Conservation (phyloP, 1,140 invertebrate genomes). For the Lordiphosa mommai region DNA sequence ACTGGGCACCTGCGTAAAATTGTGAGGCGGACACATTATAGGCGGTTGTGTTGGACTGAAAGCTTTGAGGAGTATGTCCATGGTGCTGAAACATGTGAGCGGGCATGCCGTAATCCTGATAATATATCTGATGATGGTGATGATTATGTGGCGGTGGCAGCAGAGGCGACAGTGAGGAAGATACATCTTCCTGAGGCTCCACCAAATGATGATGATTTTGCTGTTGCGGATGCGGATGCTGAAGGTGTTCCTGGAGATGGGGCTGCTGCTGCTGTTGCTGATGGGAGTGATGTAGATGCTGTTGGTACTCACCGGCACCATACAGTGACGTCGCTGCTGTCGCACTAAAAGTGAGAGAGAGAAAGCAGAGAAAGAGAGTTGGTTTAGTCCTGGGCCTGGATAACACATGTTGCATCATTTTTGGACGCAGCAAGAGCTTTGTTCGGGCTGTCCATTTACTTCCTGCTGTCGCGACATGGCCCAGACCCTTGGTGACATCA, state of each 20-base stretch:
- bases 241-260: constrained; percentile 9
- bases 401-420: constrained; percentile 68
- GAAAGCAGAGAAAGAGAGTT: constrained; percentile 11
- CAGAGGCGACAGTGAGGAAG: constrained; percentile 35
- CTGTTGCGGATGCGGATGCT: constrained; percentile 26
- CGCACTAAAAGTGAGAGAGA: constrained; percentile 28
- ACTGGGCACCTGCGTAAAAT: constrained; percentile 47
- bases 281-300: constrained; percentile 27
- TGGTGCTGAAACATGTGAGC: constrained; percentile 56
- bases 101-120: constrained; percentile 64
- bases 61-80: constrained; percentile 49
- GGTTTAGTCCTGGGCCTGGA: constrained; percentile 21
- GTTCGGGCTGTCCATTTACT: constrained; percentile 40
- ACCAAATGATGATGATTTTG: constrained; percentile 28
- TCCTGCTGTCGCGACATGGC: constrained; percentile 57
- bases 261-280: constrained; percentile 37
- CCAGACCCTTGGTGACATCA: constrained; percentile 66
- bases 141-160: constrained; percentile 32
- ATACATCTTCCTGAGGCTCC: constrained; percentile 45
- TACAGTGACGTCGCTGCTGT: constrained; percentile 52
- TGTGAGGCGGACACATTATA: constrained; percentile 57
- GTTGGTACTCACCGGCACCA: constrained; percentile 60
- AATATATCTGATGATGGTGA: constrained; percentile 52
- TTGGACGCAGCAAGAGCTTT: constrained; percentile 28
- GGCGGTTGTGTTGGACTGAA: constrained; percentile 28